These are phyloP conservation scores for Rhinogobio ventralis DNA, from an alignment of 2,797 vertebrate species.

Conservation along the genomic window DNA sequence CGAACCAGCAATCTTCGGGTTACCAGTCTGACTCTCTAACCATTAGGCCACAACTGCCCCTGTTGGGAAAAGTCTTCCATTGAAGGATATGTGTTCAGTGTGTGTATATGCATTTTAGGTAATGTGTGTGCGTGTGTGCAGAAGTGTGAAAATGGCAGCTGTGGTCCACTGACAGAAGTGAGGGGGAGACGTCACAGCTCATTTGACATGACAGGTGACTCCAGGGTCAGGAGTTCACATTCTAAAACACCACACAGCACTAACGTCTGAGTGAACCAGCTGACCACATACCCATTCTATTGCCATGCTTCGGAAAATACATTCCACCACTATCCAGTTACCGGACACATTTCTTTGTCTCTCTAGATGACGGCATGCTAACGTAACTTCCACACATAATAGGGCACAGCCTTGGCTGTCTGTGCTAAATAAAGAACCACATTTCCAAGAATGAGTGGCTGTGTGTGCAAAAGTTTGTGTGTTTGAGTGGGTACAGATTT, in stretches of 20 bases:
- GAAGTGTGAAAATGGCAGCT: conserved; percentile 30
- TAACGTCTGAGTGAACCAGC: conserved; percentile 23
- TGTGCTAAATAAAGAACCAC: conserved; percentile 25
- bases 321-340: conserved; percentile 30
- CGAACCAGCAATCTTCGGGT: no score
- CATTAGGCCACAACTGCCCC: no score
- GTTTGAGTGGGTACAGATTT: neutral
- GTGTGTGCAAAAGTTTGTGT: neutral
- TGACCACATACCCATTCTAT: conserved; percentile 18
- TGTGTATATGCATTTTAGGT: neutral
- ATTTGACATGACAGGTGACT: conserved; percentile 42
- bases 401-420: neutral
- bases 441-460: conserved; percentile 3
- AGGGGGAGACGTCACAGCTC: neutral
- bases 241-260: neutral
- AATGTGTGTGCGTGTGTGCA: neutral
- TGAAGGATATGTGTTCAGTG: neutral
- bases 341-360: conserved; percentile 6
- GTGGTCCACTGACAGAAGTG: neutral
- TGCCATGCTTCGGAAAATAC: conserved; percentile 31
- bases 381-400: neutral
- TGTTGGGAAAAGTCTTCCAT: neutral
- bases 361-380: neutral
- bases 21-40: no score
- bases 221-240: conserved; percentile 38